Evolutionary conservation across 53 echinoderm and acorn worm species (phyloP).

Genomic region (Stichopus horrens): DNA sequence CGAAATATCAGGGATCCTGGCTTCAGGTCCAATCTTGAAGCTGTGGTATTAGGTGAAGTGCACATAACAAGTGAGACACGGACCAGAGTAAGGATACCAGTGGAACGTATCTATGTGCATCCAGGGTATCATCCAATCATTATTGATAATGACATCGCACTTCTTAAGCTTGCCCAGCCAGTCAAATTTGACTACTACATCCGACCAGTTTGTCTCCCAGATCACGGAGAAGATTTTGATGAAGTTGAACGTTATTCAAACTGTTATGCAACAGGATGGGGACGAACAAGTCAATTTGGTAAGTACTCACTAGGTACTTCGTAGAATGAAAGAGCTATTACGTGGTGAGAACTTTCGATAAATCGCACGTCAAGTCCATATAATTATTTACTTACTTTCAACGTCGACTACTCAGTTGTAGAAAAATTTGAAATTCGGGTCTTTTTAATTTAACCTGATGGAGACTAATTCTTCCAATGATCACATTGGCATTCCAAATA

Average conservation of each 20-base stretch:
- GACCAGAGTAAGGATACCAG: conserved; percentile 13
- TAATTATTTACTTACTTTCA: too few species aligned
- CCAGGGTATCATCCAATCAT: conserved; percentile 42
- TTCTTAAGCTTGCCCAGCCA: conserved; percentile 55
- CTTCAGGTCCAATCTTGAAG: conserved; percentile 15
- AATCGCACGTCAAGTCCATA: too few species aligned
- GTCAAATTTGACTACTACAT: conserved; percentile 33
- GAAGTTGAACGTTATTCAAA: conserved; percentile 11
- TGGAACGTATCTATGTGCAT: conserved; percentile 42
- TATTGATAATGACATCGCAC: conserved; percentile 47
- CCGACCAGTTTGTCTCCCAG: conserved; percentile 53
- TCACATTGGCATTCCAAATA: too few species aligned
- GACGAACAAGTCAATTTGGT: background rate
- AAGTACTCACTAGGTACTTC: background rate
- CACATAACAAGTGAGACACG: background rate
- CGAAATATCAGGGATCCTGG: background rate
- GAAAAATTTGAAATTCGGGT: too few species aligned
- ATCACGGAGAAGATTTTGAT: background rate
- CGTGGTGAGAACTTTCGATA: too few species aligned
- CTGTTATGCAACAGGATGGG: conserved; percentile 62
- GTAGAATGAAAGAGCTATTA: too few species aligned
- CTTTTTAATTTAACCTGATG: too few species aligned
- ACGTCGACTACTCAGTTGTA: too few species aligned
- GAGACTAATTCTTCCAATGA: too few species aligned
- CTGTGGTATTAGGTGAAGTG: conserved; percentile 38